Evolutionary conservation across 2,113 vertebrate species (phyloP), one percentile per base, ranked within the genome.

Genomic region (Pontoporia blainvillei): DNA sequence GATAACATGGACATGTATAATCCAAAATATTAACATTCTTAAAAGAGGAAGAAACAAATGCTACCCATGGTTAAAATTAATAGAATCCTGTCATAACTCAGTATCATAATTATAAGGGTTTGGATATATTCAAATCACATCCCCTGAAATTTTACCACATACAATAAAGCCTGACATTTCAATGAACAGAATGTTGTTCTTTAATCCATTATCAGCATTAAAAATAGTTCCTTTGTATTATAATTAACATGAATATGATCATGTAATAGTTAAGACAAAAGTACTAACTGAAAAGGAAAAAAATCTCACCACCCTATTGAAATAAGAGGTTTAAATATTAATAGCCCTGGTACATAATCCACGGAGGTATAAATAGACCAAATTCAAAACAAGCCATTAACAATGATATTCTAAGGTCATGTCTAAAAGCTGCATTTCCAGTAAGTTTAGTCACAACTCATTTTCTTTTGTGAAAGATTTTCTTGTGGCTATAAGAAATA

Each of bases 11-110:
- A 79, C 6, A 66, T 3, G 52, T 90, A 91, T 15, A 95, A 92
- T 79, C 72, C 79, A 89, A 96, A 90, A 81, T 44, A 96, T 71
- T 64, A 94, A 66, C 12, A 73, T 76, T 97, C 39, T 52, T 59
- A 52, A 91, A 49, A 52, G 0, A 69, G 72, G 46, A 59, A 78
- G 29, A 94, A 93, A 86, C 13, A 84, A 67, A 44, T 39, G 78
- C 14, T 88, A 82, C 18, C 91, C 23, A 46, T 23, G 23, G 21
- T 96, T 67, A 85, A 86, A 75, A 79, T 83, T 9, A 92, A 79
- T 2, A 46, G 69, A 93, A 73, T 86, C 46, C 34, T 94, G 12
- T 67, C 39, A 46, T 54, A 54, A 94, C 10, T 41, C 57, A 71
- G 41, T n/a, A 78, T 64, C n/a, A 34, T 29, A 85, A 81, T 31